Evolutionary conservation across 2,113 vertebrate genomes (phyloP), one percentile per base, ranked within the genome.

Genomic region (Panthera uncia): DNA sequence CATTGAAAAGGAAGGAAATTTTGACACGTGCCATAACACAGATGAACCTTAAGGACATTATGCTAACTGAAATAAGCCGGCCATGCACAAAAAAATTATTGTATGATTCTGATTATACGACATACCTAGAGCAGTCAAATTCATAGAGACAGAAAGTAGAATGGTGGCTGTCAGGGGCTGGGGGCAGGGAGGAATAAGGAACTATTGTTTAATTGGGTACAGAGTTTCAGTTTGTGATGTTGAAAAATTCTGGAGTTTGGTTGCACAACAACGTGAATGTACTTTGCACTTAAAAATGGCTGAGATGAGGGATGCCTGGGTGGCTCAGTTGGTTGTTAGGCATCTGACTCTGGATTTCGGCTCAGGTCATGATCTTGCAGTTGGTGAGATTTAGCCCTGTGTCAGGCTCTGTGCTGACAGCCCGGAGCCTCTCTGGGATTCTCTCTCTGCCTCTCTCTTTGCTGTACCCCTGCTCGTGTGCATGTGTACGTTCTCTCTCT

Each of bases 1-100:
- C 41, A 25, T 95, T 92, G 73, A 38, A 92, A 74, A 74, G 90
- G 68, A 65, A 84, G 41, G 31, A 81, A 52, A 92, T 81, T 88
- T 82, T 87, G 52, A 71, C 41, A 71, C 9, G 13, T 79, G 66
- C 38, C 29, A 27, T 15, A 73, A 63, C 27, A 57, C 29, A 3
- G 74, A 74, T 65, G 7, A 87, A 65, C 4, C 52, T 91, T 79
- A 63, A 87, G 33, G 65, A 57, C 45, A 84, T 91, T 78, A 57
- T 38, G n/a, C 21, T 84, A 74, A 95, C 55, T 76, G 48, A 96
- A 89, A 89, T 50, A 79, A 89, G 18, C 25, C 78, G 69, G 38
- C 48, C 50, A 69, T 55, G 21, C 31, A 61, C n/a, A 36, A 63
- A 94, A 89, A 50, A 81, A 73, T 48, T 45, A 66, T 29, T 91